These are phyloP conservation scores for Hemibagrus wyckioides DNA, from an alignment of 2,113 vertebrate genomes.

Conservation along the genomic window DNA sequence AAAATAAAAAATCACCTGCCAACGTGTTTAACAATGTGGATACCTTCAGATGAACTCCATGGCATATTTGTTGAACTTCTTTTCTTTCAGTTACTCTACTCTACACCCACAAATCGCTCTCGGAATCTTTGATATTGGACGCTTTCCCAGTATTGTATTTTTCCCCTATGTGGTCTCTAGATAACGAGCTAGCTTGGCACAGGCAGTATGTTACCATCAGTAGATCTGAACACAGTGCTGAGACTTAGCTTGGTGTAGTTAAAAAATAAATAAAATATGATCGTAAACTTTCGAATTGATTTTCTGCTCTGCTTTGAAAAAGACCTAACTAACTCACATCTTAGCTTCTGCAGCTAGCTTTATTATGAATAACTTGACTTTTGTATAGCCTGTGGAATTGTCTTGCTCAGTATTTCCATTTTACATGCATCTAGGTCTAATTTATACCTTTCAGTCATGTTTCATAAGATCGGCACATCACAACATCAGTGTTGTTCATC, in stretches of 20 bases:
- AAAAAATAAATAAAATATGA: not conserved
- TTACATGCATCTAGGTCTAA: not conserved
- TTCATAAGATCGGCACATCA: not conserved
- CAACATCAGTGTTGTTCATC: not conserved
- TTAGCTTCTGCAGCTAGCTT: not conserved
- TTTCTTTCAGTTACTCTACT: not conserved
- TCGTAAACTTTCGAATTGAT: not conserved
- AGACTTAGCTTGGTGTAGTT: not conserved
- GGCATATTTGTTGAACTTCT: not conserved
- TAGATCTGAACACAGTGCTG: not conserved
- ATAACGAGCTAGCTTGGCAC: not conserved
- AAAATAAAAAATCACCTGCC: conserved; percentile 43
- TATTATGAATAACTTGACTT: not conserved
- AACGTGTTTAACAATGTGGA: conserved; percentile 31
- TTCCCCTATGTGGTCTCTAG: not conserved
- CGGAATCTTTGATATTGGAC: not conserved
- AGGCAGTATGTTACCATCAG: not conserved
- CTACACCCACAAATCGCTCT: not conserved
- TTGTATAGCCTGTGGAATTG: not conserved
- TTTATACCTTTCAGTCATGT: not conserved
- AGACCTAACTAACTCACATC: not conserved
- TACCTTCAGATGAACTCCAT: conserved; percentile 52
- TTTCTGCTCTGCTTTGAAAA: not conserved
- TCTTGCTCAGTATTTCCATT: not conserved
- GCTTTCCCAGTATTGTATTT: not conserved